These are phyloP conservation scores for Oasisia sp. DNA, from an alignment of 2,888 invertebrate species.

Conservation along the genomic window DNA sequence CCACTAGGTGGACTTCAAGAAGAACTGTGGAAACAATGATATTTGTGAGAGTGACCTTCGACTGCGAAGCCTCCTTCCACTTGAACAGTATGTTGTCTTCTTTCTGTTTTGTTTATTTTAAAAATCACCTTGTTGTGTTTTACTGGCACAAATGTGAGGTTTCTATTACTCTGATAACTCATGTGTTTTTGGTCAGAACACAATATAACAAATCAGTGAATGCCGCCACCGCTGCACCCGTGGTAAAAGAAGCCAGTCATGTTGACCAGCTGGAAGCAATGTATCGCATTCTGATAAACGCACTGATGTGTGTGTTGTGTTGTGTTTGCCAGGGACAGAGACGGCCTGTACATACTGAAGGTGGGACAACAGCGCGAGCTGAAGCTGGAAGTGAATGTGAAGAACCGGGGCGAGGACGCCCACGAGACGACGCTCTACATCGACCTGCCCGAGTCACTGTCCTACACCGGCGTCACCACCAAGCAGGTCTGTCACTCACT, in stretches of 20 bases:
- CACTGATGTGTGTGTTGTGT: not conserved
- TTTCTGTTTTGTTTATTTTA: not conserved
- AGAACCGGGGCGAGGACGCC: constrained; percentile 81
- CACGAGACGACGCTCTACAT: constrained; percentile 40
- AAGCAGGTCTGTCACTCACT: not conserved
- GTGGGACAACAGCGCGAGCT: constrained; percentile 34
- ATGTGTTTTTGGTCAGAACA: no score
- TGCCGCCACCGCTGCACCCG: no score
- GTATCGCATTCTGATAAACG: not conserved
- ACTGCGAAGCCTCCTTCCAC: constrained; percentile 21
- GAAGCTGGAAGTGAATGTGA: constrained; percentile 76
- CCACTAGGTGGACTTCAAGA: constrained; percentile 37
- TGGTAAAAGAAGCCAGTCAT: no score
- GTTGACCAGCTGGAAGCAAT: no score
- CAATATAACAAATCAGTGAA: no score
- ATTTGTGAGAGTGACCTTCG: constrained; percentile 35
- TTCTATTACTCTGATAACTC: no score
- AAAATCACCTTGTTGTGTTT: not conserved
- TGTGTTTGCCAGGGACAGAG: constrained; percentile 18
- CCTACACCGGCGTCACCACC: constrained; percentile 31
- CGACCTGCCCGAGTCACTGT: constrained; percentile 33
- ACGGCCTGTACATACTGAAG: constrained; percentile 32
- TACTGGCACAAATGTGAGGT: no score
- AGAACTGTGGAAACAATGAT: constrained; percentile 52
- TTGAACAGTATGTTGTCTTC: not conserved